phyloP scores from a whole-genome alignment of 2,113 vertebrate genomes.

The Channa argus region DNA sequence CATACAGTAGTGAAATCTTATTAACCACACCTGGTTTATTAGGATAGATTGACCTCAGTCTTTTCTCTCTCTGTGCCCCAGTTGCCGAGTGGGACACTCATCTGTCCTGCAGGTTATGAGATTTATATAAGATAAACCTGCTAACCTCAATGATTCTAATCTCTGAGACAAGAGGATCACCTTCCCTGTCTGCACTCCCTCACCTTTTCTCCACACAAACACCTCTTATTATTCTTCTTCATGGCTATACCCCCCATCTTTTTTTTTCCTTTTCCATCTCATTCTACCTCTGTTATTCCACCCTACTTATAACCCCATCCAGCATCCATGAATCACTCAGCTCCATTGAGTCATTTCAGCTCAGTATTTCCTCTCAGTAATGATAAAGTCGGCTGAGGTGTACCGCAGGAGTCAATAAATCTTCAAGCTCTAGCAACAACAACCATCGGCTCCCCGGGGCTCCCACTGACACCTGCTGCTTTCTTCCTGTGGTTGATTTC shows the following conservation, averaged over 20 bases:
- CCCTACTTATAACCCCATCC: conserved; percentile 19
- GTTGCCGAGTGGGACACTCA: conserved; percentile 40
- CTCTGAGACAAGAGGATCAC: conserved; percentile 73
- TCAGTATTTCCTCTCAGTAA: conserved; percentile 11
- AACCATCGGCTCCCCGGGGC: conserved; percentile 4
- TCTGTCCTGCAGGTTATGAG: conserved; percentile 58
- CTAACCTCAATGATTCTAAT: conserved; percentile 77
- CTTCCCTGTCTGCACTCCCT: conserved; percentile 41
- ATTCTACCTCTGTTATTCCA: neutral
- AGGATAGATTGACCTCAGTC: neutral
- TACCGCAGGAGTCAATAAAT: conserved; percentile 28
- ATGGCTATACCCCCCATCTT: neutral
- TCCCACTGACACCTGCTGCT: conserved; percentile 31
- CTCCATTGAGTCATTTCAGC: conserved; percentile 33
- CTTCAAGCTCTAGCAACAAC: conserved; percentile 38
- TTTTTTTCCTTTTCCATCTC: conserved; percentile 8
- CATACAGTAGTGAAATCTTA: neutral
- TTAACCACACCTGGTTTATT: conserved; percentile 1
- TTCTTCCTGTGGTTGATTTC: conserved; percentile 37
- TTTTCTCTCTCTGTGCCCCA: conserved; percentile 8
- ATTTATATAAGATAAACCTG: conserved; percentile 74
- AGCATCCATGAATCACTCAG: conserved; percentile 26
- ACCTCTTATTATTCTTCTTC: conserved; percentile 15
- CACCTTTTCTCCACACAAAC: conserved; percentile 20
- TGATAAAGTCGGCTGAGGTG: conserved; percentile 18